Evolutionary conservation across 2,888 invertebrate genomes (phyloP), one percentile per base, ranked within the genome.

Genomic region (Eupelmus urozonus): DNA sequence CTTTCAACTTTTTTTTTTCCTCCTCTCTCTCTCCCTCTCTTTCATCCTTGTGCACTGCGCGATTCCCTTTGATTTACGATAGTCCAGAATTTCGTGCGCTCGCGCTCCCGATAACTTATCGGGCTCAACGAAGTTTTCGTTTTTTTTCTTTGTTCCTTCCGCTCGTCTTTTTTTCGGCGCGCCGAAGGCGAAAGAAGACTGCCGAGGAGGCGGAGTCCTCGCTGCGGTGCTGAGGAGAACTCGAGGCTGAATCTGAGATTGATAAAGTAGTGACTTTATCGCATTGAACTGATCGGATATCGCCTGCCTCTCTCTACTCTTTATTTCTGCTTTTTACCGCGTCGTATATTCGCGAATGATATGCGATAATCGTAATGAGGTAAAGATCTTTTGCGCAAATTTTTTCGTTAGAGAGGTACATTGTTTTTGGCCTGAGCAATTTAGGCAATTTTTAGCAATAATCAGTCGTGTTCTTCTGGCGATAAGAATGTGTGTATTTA

Each of bases 1-100:
- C 34, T 34, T 34, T 9, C 13, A 13, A 45, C 45, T 16, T 55
- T 18, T 55, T 11, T 18, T 11, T 59, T 59, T 29, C 51, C 29
- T 27, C 9, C 27, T 40, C 5, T 3, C 16, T 25, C 11, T 16
- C 63, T 5, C n/a, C n/a, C 49, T 9, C 34, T 20, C 63, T 29
- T 29, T 20, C 57, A 29, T 13, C 45, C 69, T 65, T 65, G 53
- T 5, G 11, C 59, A 13, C 69, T 66, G 42, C 45, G 49, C 76
- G 74, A 74, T 80, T 71, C 74, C 67, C 80, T 80, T 81, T 83
- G 84, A 84, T 84, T 83, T 83, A 84, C 80, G 79, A 42, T 55
- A 65, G 51, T 20, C 51, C 27, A 63, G 63, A 76, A 65, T 73
- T 72, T 29, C 13, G 53, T 40, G 49, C 51, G n/a, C n/a, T n/a